Base-by-base conservation (phyloP, 2,888 invertebrate species). In the Erebia ligea region DNA sequence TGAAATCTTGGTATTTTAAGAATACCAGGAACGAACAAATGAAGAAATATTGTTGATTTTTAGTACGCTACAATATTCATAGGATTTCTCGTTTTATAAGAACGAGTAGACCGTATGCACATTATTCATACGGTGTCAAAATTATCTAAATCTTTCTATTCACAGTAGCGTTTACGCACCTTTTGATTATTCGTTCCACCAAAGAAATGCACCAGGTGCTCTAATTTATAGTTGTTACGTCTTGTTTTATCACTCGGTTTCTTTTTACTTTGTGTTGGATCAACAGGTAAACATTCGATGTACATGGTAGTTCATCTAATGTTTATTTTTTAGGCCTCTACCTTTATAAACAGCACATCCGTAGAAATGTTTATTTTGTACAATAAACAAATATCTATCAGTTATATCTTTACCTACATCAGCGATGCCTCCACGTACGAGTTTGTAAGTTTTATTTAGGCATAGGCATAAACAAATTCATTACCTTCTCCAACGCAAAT, bases 281-380 rank as follows among this genome's bases (percentile, higher is more conserved):
- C 50, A 25, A 58, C 58, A 71, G 66, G 68, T 34, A 64, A 65
- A 63, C 62, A 65, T 67, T 25, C 34, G 40, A 58, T 57, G 66
- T 69, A 52, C 68, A 15, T 78, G 79, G 80, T 80, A 79, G 79
- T 72, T 50, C 17, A 45, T 57, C 69, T 76, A 81, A 80, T 82
- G 82, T 86, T 84, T 84, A 82, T 76, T 75, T 34, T 62, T 62
- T 77, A 79, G 64, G 62, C 58, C 50, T 63, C 34, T 15, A 50
- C 10, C 21, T 57, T 78, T 76, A 78, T 82, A 85, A 85, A 86
- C 82, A 84, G 65, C 62, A 58, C 77, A 78, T 76, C 77, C 73
- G 77, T 76, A 73, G 70, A 64, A 75, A 77, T 71, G 68, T 70
- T 62, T 70, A 42, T 70, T 56, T 19, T 5, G 19, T 19, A 19